These are phyloP conservation scores for Phrynocephalus forsythii DNA, from an alignment of 2,797 vertebrate species.

Conservation along the genomic window DNA sequence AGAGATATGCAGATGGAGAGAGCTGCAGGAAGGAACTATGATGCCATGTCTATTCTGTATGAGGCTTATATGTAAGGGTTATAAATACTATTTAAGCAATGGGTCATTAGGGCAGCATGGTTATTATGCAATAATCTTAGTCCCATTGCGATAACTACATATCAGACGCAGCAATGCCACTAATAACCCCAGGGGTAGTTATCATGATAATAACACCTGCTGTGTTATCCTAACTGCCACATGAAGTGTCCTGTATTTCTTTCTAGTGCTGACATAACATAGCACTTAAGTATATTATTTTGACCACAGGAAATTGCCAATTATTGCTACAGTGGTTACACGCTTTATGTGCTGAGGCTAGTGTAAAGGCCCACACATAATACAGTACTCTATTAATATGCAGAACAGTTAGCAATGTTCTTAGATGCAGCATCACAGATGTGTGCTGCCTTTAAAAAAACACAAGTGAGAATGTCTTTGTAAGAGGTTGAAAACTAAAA, in stretches of 20 bases:
- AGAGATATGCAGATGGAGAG: conserved; percentile 35
- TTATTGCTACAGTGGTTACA: conserved; percentile 59
- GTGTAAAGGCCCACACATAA: not conserved
- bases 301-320: conserved; percentile 67
- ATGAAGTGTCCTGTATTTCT: conserved; percentile 53
- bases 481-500: not conserved
- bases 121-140: conserved; percentile 69
- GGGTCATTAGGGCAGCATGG: conserved; percentile 41
- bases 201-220: conserved; percentile 70
- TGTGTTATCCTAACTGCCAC: conserved; percentile 57
- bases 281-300: conserved; percentile 58
- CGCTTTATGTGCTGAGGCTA: conserved; percentile 18
- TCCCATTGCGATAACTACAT: conserved; percentile 65
- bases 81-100: conserved; percentile 64
- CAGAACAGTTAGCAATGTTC: not conserved
- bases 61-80: conserved; percentile 52
- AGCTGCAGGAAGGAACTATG: conserved; percentile 23
- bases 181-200: conserved; percentile 57
- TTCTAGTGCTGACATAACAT: conserved; percentile 54
- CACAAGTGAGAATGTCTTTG: not conserved
- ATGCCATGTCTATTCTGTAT: conserved; percentile 21
- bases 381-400: conserved; percentile 28
- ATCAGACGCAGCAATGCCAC: conserved; percentile 66
- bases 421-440: conserved; percentile 29
- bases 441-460: not conserved